Base-by-base conservation (phyloP, 2,797 vertebrate species). In the Mastacembelus armatus region DNA sequence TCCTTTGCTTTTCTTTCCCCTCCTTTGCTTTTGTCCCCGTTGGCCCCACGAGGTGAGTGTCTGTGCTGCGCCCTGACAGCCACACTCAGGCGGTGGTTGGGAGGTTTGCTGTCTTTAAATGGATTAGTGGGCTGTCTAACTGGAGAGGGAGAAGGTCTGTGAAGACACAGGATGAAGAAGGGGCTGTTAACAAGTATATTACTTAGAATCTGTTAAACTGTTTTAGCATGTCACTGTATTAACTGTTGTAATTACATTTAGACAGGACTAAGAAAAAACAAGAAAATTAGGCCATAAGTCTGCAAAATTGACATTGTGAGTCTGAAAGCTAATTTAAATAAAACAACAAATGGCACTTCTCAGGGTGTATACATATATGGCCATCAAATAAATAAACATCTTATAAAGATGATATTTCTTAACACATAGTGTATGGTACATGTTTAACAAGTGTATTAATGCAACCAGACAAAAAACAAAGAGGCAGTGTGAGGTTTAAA, bases 111-210 rank as follows among this genome's bases (percentile, higher is more conserved):
- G 11, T 98, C 97, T 80, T 88, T 96, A 67, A 93, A 93, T 0
- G 92, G 91, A 59, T 92, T 89, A 16, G 96, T 90, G 22, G 95
- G 93, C 30, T 95, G 94, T 70, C 96, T 95, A 44, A 94, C 90
- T 7, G 94, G 95, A 87, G 94, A 93, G 6, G 96, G 96, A 15
- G 94, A 96, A 54, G 94, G 91, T 92, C 97, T 98, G 81, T 15
- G 15, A 40, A 21, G 15, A 16, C 22, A 60, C 9, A 14, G 36
- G 16, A 18, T 2, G 39, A 18, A 21, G 5, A 29, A 24, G 5
- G n/a, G n/a, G n/a, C n/a, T n/a, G n/a, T n/a, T n/a, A n/a, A n/a
- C n/a, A n/a, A n/a, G n/a, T n/a, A n/a, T n/a, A n/a, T n/a, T n/a
- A n/a, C n/a, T n/a, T n/a, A n/a, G n/a, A n/a, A n/a, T n/a, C n/a